Evolutionary conservation across 2,888 invertebrate genomes (phyloP), one percentile per base, ranked within the genome.

Genomic region (Volucella zonaria): DNA sequence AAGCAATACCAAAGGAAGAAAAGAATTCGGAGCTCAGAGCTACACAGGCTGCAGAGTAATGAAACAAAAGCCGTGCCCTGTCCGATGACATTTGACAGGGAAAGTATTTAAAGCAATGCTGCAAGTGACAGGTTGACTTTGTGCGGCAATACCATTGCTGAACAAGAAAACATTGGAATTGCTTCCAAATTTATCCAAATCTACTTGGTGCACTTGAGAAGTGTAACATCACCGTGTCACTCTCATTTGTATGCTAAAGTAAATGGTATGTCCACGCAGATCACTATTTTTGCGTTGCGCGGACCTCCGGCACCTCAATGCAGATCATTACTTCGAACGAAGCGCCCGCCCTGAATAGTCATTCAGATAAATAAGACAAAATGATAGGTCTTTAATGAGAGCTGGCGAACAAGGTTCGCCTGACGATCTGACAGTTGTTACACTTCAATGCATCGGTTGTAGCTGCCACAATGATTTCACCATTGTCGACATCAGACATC

Each of bases 351-450:
- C 70, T 61, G 75, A 80, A 80, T 75, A 67, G 64, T 58, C 71
- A 75, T 38, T 61, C 70, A 66, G 52, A 80, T 75, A 79, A 79
- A 80, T 80, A 80, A 75, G 75, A 80, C 83, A 83, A 83, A 79
- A 75, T 80, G 79, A 83, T 83, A 59, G 75, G 64, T 59, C 70
- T 80, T 71, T 79, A 83, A 83, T 80, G 80, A 80, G 80, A 75
- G 70, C 66, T 70, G 42, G 76, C 59, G 71, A 71, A 61, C 71
- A 56, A 40, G 51, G 73, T 40, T 82, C 45, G 68, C 62, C 43
- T 38, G 62, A 9, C 56, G 43, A 49, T 51, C 70, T 80, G 80
- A 75, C 80, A 83, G 79, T 83, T 79, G 83, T 79, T 83, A 66
- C 83, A 79, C 83, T 79, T 75, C 70, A 83, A 56, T 83, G 74